Percentiles rank a stretch among this genome's conserved stretches.
phyloP scores from a whole-genome alignment of 2,113 vertebrate species.

The Hepsetus odoe region DNA sequence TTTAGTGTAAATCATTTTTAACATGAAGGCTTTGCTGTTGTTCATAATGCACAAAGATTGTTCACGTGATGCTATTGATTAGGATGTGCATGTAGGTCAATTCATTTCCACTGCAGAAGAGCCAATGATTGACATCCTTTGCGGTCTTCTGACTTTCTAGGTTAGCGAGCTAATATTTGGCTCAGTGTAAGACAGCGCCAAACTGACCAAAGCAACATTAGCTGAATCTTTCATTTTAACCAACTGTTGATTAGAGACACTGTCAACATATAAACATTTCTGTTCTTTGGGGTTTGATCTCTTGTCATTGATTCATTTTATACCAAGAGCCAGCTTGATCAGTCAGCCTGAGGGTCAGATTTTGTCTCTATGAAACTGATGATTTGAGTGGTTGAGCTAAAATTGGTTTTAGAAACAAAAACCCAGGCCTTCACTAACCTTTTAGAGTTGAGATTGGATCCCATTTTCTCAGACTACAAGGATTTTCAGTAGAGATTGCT shows the following conservation, averaged over 20 bases:
- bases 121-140: no score
- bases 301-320: not conserved
- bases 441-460: not conserved
- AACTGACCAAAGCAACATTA: not conserved
- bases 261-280: not conserved
- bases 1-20: not conserved
- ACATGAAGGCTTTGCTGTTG: not conserved
- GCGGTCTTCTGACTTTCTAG: no score
- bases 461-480: not conserved
- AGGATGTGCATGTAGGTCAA: no score
- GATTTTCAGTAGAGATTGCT: conserved; percentile 6
- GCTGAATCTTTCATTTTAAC: not conserved
- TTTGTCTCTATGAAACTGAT: not conserved
- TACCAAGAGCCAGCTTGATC: not conserved
- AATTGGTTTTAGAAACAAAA: not conserved
- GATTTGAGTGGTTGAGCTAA: not conserved
- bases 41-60: not conserved
- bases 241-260: no score
- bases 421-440: not conserved
- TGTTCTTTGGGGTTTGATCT: no score
- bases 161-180: not conserved
- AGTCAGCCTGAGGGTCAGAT: not conserved
- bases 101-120: not conserved
- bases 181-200: not conserved
- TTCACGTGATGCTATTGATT: not conserved